Base-by-base conservation (phyloP, 2,113 vertebrate species). In the Rhea americana region DNA sequence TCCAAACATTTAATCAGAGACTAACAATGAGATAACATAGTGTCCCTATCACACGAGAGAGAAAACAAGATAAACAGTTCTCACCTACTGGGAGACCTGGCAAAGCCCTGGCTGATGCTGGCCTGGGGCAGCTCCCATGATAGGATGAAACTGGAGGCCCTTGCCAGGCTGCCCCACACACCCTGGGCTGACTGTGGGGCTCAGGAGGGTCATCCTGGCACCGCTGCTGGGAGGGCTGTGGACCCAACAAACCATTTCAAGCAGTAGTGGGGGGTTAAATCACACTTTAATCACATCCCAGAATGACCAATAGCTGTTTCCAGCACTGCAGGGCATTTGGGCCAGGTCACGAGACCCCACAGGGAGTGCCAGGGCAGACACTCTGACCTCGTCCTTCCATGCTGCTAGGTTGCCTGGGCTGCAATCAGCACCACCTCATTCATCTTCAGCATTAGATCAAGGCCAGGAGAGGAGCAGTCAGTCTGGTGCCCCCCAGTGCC, bases 211-310 rank as follows among this genome's bases (percentile, higher is more conserved):
- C 28, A 35, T 87, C 72, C 50, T 0, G 0, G 43, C 21, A 61
- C 45, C 3, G 3, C 30, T 3, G 3, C 66, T 55, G 19, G 18
- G 51, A 65, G 24, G 88, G 20, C 35, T 26, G 39, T 24, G 86
- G 22, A 32, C n/a, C 51, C 35, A 73, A 75, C 32, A 92, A 95
- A 96, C 32, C 66, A 82, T 0, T 3, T 4, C 67, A 94, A 45
- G 53, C 86, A 89, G 62, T 87, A 32, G 39, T 48, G 71, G 63
- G 17, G 62, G 14, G 41, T 82, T 89, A 75, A 87, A 79, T 87
- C 39, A 66, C 4, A 3, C 22, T 96, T 96, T 96, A 96, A 96
- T 96, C 78, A 22, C 35, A 61, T 12, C 21, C 58, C 18, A 28
- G 56, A 83, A 51, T 78, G 70, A 90, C 67, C 67, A 91, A 41